Percentiles rank a stretch among this genome's conserved stretches.
Conservation (phyloP, 2,797 vertebrate genomes). For the Danio aesculapii region DNA sequence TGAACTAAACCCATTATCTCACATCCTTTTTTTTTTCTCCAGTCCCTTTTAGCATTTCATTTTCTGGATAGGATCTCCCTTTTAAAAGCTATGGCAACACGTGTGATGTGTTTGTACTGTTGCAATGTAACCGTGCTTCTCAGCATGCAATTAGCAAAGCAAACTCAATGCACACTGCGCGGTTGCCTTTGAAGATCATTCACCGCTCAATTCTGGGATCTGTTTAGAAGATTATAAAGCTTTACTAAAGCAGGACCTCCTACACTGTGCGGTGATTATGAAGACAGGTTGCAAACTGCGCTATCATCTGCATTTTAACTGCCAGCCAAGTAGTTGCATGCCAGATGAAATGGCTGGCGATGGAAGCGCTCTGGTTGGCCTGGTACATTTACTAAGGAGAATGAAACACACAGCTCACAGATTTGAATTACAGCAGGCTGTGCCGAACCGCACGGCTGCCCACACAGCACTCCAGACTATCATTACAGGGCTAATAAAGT, state of each 20-base stretch:
- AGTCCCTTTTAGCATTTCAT: background rate
- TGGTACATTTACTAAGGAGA: slow-evolving; percentile 50
- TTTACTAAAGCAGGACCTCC: slow-evolving; percentile 53
- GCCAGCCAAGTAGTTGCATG: slow-evolving; percentile 54
- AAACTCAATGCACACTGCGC: slow-evolving; percentile 8
- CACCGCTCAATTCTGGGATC: slow-evolving; percentile 22
- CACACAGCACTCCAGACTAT: slow-evolving; percentile 48
- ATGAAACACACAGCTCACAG: slow-evolving; percentile 60
- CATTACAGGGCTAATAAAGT: slow-evolving; percentile 61
- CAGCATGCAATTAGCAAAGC: slow-evolving; percentile 27
- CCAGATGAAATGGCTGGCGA: slow-evolving; percentile 46
- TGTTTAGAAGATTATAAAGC: slow-evolving; percentile 49
- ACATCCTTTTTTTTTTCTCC: background rate
- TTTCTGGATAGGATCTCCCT: background rate
- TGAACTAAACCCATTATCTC: slow-evolving; percentile 18
- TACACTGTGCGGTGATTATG: slow-evolving; percentile 56
- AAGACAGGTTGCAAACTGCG: slow-evolving; percentile 61
- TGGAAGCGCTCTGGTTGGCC: slow-evolving; percentile 36
- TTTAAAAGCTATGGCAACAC: background rate
- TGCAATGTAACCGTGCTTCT: background rate
- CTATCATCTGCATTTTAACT: slow-evolving; percentile 64
- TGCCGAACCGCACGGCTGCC: slow-evolving; percentile 49
- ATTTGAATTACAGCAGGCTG: slow-evolving; percentile 55
- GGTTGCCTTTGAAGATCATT: slow-evolving; percentile 41
- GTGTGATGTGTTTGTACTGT: slow-evolving; percentile 5